Evolutionary conservation across 2,888 invertebrate genomes (phyloP).

Genomic region (Clunio marinus): DNA sequence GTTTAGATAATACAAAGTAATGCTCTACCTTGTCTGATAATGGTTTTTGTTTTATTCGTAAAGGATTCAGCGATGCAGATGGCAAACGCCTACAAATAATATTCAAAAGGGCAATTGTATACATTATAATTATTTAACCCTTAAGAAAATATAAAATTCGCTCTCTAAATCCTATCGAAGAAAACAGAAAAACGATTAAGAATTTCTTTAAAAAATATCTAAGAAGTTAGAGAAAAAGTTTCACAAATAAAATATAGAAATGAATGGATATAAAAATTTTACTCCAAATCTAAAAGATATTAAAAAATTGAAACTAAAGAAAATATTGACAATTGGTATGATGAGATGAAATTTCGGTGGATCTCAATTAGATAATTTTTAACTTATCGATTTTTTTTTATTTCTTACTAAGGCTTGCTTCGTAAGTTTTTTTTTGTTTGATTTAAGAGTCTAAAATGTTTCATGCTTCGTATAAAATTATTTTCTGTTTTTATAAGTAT

Average conservation of each 20-base stretch:
- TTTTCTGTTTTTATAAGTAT: neutral
- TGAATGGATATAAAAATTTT: no score
- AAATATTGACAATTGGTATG: neutral
- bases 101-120: no score
- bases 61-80: no score
- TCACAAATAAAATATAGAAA: no score
- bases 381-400: neutral
- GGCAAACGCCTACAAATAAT: no score
- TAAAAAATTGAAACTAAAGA: slow-evolving; percentile 2
- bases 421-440: neutral
- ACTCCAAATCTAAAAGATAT: no score
- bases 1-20: slow-evolving; percentile 9
- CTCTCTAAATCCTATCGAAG: no score
- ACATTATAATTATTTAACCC: no score
- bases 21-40: slow-evolving; percentile 18
- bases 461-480: neutral
- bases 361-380: neutral
- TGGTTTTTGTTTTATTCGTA: neutral
- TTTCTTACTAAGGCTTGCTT: slow-evolving; percentile 18
- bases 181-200: no score
- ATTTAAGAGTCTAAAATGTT: neutral
- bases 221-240: no score
- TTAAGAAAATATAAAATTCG: no score
- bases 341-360: slow-evolving; percentile 11
- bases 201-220: no score